Conservation (phyloP, 2,888 invertebrate species). For the Argyresthia albistria region DNA sequence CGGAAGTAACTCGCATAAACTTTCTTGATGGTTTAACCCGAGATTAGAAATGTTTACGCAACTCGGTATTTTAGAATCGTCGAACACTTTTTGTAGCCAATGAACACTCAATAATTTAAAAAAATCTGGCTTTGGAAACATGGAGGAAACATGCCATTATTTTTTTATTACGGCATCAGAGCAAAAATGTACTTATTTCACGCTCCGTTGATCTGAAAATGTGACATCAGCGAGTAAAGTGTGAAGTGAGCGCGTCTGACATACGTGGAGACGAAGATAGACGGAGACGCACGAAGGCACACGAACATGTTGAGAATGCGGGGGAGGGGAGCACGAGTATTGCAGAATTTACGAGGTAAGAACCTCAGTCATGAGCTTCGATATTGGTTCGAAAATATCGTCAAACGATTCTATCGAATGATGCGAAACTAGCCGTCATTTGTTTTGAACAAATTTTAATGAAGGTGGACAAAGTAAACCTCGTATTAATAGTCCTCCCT, state of each 20-base stretch:
- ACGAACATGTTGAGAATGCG: not conserved
- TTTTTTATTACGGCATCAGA: slow-evolving; percentile 62
- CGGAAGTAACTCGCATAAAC: too few relatives aligned
- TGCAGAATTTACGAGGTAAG: slow-evolving; percentile 45
- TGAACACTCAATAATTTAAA: too few relatives aligned
- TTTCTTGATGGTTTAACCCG: too few relatives aligned
- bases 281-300: not conserved
- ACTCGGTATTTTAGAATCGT: too few relatives aligned
- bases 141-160: slow-evolving; percentile 66
- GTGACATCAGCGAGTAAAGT: slow-evolving; percentile 57
- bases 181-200: slow-evolving; percentile 72
- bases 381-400: too few relatives aligned
- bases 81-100: too few relatives aligned
- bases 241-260: slow-evolving; percentile 37
- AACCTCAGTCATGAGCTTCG: slow-evolving; percentile 33
- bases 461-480: too few relatives aligned
- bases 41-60: too few relatives aligned
- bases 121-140: slow-evolving; percentile 17
- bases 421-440: too few relatives aligned
- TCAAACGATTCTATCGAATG: too few relatives aligned
- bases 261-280: slow-evolving; percentile 14
- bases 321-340: not conserved
- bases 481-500: too few relatives aligned
- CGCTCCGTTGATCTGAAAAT: slow-evolving; percentile 70
- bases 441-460: too few relatives aligned